Percentiles rank a stretch among this genome's conserved stretches.
Evolutionary conservation across 2,888 invertebrate genomes (phyloP).

Genomic region (Macrophya annulata): DNA sequence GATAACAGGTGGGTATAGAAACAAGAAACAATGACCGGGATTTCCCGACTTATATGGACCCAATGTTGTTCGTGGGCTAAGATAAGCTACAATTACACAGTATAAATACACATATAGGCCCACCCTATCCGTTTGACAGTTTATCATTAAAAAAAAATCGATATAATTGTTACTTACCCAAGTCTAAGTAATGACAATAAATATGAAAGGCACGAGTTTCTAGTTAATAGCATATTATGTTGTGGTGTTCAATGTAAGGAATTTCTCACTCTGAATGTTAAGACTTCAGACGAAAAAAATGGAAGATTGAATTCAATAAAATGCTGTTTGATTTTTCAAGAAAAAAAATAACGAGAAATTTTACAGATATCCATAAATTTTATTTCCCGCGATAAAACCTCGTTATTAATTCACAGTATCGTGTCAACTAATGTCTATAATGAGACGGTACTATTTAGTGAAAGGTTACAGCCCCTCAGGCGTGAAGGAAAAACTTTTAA

Average conservation of each 20-base stretch:
- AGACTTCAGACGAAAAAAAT: not conserved
- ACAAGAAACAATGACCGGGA: conserved; percentile 1
- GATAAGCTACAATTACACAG: not conserved
- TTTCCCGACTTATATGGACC: not conserved
- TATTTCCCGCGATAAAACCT: not conserved
- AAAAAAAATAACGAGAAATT: not conserved
- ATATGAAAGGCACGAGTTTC: not conserved
- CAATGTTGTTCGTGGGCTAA: not conserved
- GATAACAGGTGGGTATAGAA: conserved; percentile 30
- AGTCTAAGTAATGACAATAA: not conserved
- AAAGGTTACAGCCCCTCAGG: not conserved
- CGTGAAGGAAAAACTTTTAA: not conserved
- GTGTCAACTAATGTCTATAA: not conserved
- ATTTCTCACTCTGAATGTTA: not conserved
- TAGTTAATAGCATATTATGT: not conserved
- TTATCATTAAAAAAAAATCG: not conserved
- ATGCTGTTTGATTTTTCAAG: not conserved
- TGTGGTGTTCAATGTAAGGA: not conserved
- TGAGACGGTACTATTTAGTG: not conserved
- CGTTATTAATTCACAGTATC: not conserved
- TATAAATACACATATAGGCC: not conserved
- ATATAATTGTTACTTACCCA: not conserved
- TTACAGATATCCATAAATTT: not conserved
- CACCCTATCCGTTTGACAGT: not conserved
- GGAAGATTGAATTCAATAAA: not conserved